Percentiles rank a stretch among this genome's conserved stretches.
Conservation (phyloP, 2,113 vertebrate genomes). For the Mastomys coucha region DNA sequence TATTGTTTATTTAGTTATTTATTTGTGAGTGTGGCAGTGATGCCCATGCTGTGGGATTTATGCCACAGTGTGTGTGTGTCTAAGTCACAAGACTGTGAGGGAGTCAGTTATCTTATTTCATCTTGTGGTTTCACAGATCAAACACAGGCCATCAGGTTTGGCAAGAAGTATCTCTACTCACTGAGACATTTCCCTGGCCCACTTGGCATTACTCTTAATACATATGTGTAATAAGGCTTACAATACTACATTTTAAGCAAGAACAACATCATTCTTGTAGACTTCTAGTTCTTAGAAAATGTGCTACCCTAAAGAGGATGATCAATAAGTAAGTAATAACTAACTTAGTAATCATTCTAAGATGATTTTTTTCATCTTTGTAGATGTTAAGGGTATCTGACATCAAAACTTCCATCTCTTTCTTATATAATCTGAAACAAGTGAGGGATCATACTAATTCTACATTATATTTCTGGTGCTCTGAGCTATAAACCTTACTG, state of each 20-base stretch:
- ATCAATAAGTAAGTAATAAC: background rate
- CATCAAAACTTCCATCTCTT: background rate
- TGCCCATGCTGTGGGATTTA: background rate
- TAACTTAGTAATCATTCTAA: background rate
- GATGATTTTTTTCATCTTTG: background rate
- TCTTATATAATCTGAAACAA: slow-evolving; percentile 18
- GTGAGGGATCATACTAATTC: background rate
- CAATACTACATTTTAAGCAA: background rate
- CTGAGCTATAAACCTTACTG: background rate
- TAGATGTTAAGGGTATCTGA: background rate
- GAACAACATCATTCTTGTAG: background rate
- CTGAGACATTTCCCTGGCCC: background rate
- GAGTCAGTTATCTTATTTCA: background rate
- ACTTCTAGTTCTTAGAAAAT: slow-evolving; percentile 14
- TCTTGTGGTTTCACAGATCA: background rate
- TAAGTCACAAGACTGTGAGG: background rate
- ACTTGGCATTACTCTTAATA: background rate
- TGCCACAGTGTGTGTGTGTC: background rate
- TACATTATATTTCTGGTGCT: background rate
- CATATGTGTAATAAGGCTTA: slow-evolving; percentile 27
- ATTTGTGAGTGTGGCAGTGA: background rate
- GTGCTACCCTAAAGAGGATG: background rate
- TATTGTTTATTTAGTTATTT: background rate
- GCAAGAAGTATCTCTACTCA: background rate
- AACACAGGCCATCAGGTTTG: background rate